Evolutionary conservation across 2,888 invertebrate genomes (phyloP), one percentile per base, ranked within the genome.

Genomic region (Prosapia bicincta): DNA sequence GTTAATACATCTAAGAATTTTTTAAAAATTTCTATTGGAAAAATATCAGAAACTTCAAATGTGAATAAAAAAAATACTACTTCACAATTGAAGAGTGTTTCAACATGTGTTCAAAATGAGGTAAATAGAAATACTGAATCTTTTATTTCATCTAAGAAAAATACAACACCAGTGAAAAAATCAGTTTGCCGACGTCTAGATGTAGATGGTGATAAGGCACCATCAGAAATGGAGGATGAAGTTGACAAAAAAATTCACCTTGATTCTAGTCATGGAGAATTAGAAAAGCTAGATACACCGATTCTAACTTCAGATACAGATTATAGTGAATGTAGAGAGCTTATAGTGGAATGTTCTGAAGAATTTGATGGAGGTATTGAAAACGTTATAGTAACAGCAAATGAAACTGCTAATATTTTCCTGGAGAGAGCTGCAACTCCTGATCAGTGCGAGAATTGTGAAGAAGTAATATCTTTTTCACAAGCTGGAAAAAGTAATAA

Each of bases 101-200:
- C 54, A 54, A 54, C 20, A 20, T 54, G 2, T 20, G 7, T 2
- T 54, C 54, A 54, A 54, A 20, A 54, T 20, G 54, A 54, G 54
- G 38, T 38, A 15, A 3, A 2, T 10, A 13, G 3, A 20, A 54
- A 5, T 54, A 13, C n/a, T 20, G 20, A 3, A 10, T n/a, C n/a
- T 54, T 54, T 54, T 5, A 1, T 20, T 10, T 54, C 54, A 20
- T 20, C 54, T 5, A 54, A 20, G 20, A 54, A 54, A 2, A 54
- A 20, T 20, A 54, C 1, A 0, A 74, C 74, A 26, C 74, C 74
- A n/a, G 28, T 74, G 1, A 74, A 74, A 65, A 74, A 74, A 65
- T 74, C 74, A 65, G 74, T 74, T 2, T 69, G 74, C 24, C 69
- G 74, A 65, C 67, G 74, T 30, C 30, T 74, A 15, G 74, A 65